Base-by-base conservation (phyloP, 2,113 vertebrate genomes). In the Salminus brasiliensis region DNA sequence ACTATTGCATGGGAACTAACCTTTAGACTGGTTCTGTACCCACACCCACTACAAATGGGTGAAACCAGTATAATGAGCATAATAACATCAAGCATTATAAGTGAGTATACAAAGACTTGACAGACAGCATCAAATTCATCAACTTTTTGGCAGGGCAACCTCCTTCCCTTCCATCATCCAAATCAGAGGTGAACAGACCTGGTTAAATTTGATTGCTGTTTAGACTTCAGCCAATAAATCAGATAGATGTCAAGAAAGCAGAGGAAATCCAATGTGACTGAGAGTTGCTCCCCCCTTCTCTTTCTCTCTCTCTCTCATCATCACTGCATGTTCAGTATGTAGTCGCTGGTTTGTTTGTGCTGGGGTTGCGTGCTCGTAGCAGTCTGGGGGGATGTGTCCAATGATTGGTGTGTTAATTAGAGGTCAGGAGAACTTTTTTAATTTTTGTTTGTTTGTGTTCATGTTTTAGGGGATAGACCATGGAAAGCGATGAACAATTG, bases 371-470 rank as follows among this genome's bases (percentile, higher is more conserved):
- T 72, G 72, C 72, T 79, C 59, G 30, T 72, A 52, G 80, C 60
- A 79, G 74, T 83, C 67, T 49, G 45, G 36, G 59, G 53, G 52
- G 45, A 34, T 77, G 68, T 83, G 63, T 70, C 29, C 74, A 41
- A 47, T 81, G 74, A 86, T 84, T 84, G 78, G 57, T 34, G 30
- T 80, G 39, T 71, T 66, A 49, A 80, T 82, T 63, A 74, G 73
- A 74, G 82, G 69, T 82, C 80, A 74, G 30, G 12, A 3, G 55
- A 73, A 13, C 72, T 65, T 63, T 45, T 74, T 23, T 32, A 32
- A 15, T 70, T 18, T 32, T 25, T 59, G 36, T 81, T 25, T 75
- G 52, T 69, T 41, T 62, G 13, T 52, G 60, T 60, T 34, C 36
- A 30, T 62, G 43, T 77, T 32, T 68, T n/a, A n/a, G 68, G 55